Conservation (phyloP, 1,140 invertebrate species). For the Bombus superbus region DNA sequence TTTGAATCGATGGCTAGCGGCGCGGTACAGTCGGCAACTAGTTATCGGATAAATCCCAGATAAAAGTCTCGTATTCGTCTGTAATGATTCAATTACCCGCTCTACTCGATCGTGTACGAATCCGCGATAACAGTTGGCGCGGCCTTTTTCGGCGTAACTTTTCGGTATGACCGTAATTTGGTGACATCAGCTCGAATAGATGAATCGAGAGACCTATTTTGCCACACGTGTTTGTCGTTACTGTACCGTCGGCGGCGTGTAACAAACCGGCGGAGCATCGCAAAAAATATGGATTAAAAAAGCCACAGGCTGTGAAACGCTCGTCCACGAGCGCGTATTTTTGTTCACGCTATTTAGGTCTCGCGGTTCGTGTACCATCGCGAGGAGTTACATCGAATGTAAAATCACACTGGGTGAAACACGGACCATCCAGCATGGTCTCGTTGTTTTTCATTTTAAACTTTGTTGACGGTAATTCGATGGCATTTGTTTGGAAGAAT, state of each 20-base stretch:
- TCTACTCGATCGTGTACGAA: neutral
- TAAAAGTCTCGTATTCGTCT: neutral
- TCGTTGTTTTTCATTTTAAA: neutral
- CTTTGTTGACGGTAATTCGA: neutral
- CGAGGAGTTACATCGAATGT: constrained; percentile 24
- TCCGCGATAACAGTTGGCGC: too few relatives aligned
- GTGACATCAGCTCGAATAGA: neutral
- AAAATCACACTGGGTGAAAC: constrained; percentile 8
- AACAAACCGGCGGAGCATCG: constrained; percentile 14
- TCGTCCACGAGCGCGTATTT: constrained; percentile 1
- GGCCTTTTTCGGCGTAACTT: neutral
- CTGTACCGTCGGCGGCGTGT: neutral
- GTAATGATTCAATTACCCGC: neutral
- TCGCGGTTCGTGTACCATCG: neutral
- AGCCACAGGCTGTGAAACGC: constrained; percentile 11
- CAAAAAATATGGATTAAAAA: constrained; percentile 33
- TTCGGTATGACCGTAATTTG: neutral
- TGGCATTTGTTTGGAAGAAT: neutral
- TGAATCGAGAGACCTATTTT: constrained; percentile 17
- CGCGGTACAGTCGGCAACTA: neutral
- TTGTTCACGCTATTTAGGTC: constrained; percentile 34
- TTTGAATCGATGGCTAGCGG: neutral
- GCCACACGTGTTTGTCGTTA: neutral
- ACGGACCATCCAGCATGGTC: neutral
- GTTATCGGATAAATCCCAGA: neutral